These are phyloP conservation scores for Bimastos eiseni DNA, from an alignment of 2,888 invertebrate genomes.

Conservation along the genomic window DNA sequence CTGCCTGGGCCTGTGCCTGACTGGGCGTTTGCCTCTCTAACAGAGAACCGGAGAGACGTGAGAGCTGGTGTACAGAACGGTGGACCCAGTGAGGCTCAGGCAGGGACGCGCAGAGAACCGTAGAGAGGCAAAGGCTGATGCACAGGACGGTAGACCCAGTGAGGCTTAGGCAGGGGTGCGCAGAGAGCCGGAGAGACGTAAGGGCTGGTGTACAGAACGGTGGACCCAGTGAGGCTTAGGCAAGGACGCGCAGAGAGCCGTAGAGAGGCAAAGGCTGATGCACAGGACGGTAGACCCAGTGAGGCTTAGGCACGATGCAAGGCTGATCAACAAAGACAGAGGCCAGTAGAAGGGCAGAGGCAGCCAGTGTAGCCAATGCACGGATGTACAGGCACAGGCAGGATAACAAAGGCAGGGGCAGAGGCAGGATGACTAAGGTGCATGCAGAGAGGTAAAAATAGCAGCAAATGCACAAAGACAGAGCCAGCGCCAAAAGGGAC, in stretches of 20 bases:
- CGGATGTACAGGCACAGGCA: background rate
- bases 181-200: background rate
- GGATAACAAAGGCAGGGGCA: background rate
- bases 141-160: too few relatives aligned
- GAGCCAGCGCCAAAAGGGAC: background rate
- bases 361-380: background rate
- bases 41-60: background rate
- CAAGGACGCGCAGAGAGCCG: background rate
- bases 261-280: background rate
- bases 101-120: too few relatives aligned
- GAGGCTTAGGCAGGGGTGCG: too few relatives aligned
- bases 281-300: background rate
- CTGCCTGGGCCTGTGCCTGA: background rate
- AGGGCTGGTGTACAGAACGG: background rate
- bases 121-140: too few relatives aligned
- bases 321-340: background rate
- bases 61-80: too few relatives aligned
- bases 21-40: background rate
- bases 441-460: background rate
- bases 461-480: background rate
- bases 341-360: background rate
- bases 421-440: background rate
- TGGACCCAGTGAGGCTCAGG: too few relatives aligned
- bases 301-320: background rate
- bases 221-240: background rate